These are phyloP conservation scores for Hippocampus barbouri DNA, from an alignment of 2,113 vertebrate species.

Conservation along the genomic window DNA sequence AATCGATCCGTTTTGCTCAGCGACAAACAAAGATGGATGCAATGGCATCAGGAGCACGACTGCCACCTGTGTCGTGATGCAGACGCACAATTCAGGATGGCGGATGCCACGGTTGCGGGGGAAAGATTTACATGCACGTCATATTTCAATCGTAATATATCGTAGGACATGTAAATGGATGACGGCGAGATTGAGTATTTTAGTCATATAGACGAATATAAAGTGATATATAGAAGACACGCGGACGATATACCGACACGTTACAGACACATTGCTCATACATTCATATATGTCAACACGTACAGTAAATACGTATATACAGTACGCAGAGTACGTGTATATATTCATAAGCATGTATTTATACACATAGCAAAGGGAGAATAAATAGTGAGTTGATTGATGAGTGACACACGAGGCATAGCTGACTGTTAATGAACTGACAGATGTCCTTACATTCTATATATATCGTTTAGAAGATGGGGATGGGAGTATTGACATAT, in stretches of 20 bases:
- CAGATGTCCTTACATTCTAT: not conserved
- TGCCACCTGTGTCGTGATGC: slow-evolving; percentile 41
- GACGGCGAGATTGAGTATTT: slow-evolving; percentile 21
- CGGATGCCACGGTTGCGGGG: slow-evolving; percentile 35
- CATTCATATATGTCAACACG: slow-evolving; percentile 80
- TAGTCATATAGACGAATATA: slow-evolving; percentile 49
- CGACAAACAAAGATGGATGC: not conserved
- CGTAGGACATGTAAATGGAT: slow-evolving; percentile 37
- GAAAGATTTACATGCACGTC: slow-evolving; percentile 53
- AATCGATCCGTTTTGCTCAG: not conserved
- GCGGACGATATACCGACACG: slow-evolving; percentile 68
- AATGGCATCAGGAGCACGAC: slow-evolving; percentile 1
- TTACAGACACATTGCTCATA: slow-evolving; percentile 74
- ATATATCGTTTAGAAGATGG: not conserved
- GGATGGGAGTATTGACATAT: slow-evolving; percentile 6
- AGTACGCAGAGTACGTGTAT: slow-evolving; percentile 64
- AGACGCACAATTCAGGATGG: slow-evolving; percentile 1
- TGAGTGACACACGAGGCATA: slow-evolving; percentile 32
- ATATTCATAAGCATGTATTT: slow-evolving; percentile 71
- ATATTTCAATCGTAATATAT: slow-evolving; percentile 33
- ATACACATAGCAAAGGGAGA: slow-evolving; percentile 70
- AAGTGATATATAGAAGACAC: slow-evolving; percentile 57
- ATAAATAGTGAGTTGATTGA: slow-evolving; percentile 64
- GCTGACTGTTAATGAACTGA: slow-evolving; percentile 25
- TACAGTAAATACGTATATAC: slow-evolving; percentile 71